Evolutionary conservation across 2,113 vertebrate species (phyloP), one percentile per base, ranked within the genome.

Genomic region (Pseudonaja textilis): DNA sequence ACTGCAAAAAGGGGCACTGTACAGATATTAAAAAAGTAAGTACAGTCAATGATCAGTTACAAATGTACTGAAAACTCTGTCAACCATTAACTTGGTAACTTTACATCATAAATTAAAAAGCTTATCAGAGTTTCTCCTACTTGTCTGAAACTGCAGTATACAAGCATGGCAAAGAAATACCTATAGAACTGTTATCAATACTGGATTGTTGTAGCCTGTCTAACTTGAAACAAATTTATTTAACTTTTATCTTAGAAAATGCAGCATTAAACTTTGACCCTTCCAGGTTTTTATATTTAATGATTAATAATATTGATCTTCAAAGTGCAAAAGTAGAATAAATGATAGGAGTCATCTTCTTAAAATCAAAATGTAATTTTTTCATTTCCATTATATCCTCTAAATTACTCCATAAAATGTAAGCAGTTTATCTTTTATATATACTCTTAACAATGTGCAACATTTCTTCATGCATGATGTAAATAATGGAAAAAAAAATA

Each of bases 1-100:
- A 97, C 97, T 96, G 96, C 97, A 97, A 97, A 97, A 96, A 97
- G 97, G 98, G 97, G 98, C 97, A 97, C 97, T 97, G 97, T 98
- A 98, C 96, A 97, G 96, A 96, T 97, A 98, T 97, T 59, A 98
- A 97, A 98, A 98, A 98, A 90, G 96, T 95, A 97, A 97, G 96
- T 97, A 98, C 96, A 97, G 97, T 96, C 96, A 97, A 98, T 97
- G 97, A 95, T 96, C 97, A 96, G 96, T 97, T 97, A 98, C 97
- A 97, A 97, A 98, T 85, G 20, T 95, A 96, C 95, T 97, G 97
- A 96, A 97, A 98, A 98, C 90, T 96, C 90, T 94, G 97, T 93
- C 93, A 96, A 95, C 96, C 55, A 64, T 93, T 90, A 93, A 87
- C 91, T 86, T 93, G 61, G 92, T 90, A 93, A 87, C 91, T 86